Evolutionary conservation across 2,113 vertebrate genomes (phyloP).

Genomic region (Peromyscus maniculatus): DNA sequence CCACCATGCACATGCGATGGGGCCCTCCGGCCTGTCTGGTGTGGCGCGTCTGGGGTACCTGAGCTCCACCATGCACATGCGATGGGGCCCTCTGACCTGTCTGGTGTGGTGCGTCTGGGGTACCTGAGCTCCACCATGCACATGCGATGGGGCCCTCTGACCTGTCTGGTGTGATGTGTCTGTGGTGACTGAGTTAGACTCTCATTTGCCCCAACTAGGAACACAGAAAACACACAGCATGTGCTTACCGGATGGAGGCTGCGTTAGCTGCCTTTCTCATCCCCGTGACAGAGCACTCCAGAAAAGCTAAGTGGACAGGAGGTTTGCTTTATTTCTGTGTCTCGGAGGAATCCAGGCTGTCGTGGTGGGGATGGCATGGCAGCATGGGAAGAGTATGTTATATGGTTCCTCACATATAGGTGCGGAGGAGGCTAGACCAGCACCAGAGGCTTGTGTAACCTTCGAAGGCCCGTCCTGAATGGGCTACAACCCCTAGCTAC

Average conservation of each 20-base stretch:
- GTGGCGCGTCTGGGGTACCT: too few species aligned
- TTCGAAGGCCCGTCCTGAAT: not conserved
- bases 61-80: too few species aligned
- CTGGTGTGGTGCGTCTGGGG: too few species aligned
- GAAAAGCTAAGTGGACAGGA: rapidly evolving
- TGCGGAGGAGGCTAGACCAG: not conserved
- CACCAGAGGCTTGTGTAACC: not conserved
- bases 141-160: not conserved
- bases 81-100: too few species aligned
- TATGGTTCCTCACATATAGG: rapidly evolving
- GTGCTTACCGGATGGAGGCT: not conserved
- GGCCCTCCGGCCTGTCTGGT: too few species aligned
- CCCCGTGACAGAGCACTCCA: not conserved
- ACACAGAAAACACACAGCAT: not conserved
- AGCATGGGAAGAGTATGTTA: too few species aligned
- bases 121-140: too few species aligned
- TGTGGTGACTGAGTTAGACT: not conserved
- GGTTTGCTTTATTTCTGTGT: not conserved
- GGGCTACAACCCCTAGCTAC: not conserved
- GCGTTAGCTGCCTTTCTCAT: not conserved
- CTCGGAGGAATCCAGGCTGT: not conserved
- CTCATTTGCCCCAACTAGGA: not conserved
- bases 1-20: too few species aligned
- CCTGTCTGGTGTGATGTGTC: not conserved
- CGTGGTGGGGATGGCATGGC: not conserved